Evolutionary conservation across 2,797 vertebrate genomes (phyloP).

Genomic region (Pelobates cultripes): DNA sequence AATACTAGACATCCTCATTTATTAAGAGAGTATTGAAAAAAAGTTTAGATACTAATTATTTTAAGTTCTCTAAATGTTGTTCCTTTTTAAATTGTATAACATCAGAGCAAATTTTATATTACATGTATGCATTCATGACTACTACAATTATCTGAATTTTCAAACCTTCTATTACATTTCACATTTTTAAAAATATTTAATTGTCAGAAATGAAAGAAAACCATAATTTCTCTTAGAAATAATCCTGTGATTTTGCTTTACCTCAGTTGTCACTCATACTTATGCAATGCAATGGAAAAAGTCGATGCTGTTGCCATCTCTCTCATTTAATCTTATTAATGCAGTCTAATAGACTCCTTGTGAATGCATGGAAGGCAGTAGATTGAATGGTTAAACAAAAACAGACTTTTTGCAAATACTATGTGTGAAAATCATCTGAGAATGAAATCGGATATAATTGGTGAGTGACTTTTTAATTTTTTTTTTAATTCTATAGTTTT

Average conservation of each 20-base stretch:
- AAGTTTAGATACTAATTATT: too few species aligned
- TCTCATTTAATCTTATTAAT: slow-evolving; percentile 80
- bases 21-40: too few species aligned
- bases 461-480: slow-evolving; percentile 67
- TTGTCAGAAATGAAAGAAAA: slow-evolving; percentile 38
- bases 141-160: too few species aligned
- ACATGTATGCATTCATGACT: too few species aligned
- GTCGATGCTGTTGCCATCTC: slow-evolving; percentile 73
- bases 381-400: slow-evolving; percentile 58
- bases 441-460: slow-evolving; percentile 79
- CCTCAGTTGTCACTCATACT: slow-evolving; percentile 62
- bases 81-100: too few species aligned
- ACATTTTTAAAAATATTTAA: too few species aligned
- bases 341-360: slow-evolving; percentile 68
- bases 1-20: too few species aligned
- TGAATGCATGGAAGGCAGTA: slow-evolving; percentile 61
- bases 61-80: too few species aligned
- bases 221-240: slow-evolving; percentile 51
- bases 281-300: slow-evolving; percentile 72
- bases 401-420: slow-evolving; percentile 58
- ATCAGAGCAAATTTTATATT: too few species aligned
- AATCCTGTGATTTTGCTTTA: slow-evolving; percentile 44
- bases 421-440: slow-evolving; percentile 72
- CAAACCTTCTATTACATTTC: too few species aligned
- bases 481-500: neutral